Evolutionary conservation across 1,140 invertebrate species (phyloP).

Genomic region (Drosophila mauritiana): DNA sequence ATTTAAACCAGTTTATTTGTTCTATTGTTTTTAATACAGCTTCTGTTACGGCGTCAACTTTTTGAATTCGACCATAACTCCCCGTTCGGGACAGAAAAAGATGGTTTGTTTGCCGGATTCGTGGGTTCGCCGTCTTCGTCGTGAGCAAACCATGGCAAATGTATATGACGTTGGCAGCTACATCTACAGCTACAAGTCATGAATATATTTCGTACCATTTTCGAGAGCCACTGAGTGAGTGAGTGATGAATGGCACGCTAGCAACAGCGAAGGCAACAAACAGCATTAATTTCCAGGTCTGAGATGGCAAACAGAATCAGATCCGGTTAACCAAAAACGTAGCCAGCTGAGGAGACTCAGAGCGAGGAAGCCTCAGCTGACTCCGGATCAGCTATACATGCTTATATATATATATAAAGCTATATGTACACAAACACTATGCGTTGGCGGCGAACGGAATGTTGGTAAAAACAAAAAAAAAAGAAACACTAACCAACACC

Average conservation of each 20-base stretch:
- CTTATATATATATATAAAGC: conserved; percentile 28
- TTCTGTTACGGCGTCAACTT: conserved; percentile 35
- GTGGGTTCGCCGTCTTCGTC: conserved; percentile 11
- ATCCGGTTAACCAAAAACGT: conserved; percentile 76
- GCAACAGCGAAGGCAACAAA: conserved; percentile 42
- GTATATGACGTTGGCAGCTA: conserved; percentile 52
- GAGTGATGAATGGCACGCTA: conserved; percentile 64
- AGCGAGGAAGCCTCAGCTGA: conserved; percentile 64
- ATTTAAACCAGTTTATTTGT: conserved; percentile 37
- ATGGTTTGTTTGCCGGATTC: conserved; percentile 8
- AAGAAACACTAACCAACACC: conserved; percentile 31
- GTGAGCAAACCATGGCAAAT: conserved; percentile 30
- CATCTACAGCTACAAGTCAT: conserved; percentile 35
- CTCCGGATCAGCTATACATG: conserved; percentile 34
- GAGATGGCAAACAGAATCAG: conserved; percentile 67
- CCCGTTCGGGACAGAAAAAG: conserved; percentile 8
- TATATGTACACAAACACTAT: conserved; percentile 24
- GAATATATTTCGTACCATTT: conserved; percentile 70
- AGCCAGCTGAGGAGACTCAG: conserved; percentile 25
- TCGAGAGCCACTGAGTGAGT: conserved; percentile 57
- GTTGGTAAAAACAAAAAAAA: conserved; percentile 30
- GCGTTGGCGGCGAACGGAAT: conserved; percentile 68
- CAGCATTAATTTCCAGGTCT: conserved; percentile 43
- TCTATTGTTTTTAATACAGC: conserved; percentile 14
- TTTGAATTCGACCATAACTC: conserved; percentile 28